A percentile compares a stretch with the other conserved stretches of the same genome.
phyloP scores from a whole-genome alignment of 2,888 invertebrate genomes.

The Phania funesta region DNA sequence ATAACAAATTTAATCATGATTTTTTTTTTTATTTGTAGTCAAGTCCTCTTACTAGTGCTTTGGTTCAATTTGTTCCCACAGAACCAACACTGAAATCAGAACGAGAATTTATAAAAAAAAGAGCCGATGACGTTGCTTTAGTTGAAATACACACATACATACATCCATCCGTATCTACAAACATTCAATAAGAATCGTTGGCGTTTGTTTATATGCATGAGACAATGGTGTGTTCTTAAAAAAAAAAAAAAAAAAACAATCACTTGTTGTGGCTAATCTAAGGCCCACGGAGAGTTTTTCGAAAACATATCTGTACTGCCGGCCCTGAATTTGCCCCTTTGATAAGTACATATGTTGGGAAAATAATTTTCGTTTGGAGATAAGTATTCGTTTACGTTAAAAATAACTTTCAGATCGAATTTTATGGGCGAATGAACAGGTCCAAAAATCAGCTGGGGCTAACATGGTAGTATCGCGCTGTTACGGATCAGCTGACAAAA shows the following conservation, averaged over 20 bases:
- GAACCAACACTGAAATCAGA: slow-evolving; percentile 38
- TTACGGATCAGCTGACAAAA: too few relatives aligned
- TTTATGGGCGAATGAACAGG: too few relatives aligned
- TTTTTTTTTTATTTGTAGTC: slow-evolving; percentile 37
- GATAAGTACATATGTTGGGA: too few relatives aligned
- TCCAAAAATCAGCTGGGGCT: too few relatives aligned
- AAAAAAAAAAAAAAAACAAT: background rate
- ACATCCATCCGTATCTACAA: background rate
- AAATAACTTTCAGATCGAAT: too few relatives aligned
- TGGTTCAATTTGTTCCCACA: slow-evolving; percentile 60
- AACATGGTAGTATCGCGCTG: too few relatives aligned
- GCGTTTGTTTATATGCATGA: slow-evolving; percentile 29
- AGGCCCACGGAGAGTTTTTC: slow-evolving; percentile 14
- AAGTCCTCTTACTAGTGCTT: slow-evolving; percentile 17
- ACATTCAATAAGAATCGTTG: slow-evolving; percentile 44
- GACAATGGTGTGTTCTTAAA: slow-evolving; percentile 34
- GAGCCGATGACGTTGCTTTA: slow-evolving; percentile 43
- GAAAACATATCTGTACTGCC: too few relatives aligned
- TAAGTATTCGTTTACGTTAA: too few relatives aligned
- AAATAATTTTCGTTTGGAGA: too few relatives aligned
- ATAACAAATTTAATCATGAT: slow-evolving; percentile 57
- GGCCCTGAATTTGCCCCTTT: too few relatives aligned
- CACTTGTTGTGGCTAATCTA: slow-evolving; percentile 28
- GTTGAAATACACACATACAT: slow-evolving; percentile 25
- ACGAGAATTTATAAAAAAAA: slow-evolving; percentile 15